These are phyloP conservation scores for Anniella stebbinsi DNA, from an alignment of 2,797 vertebrate genomes.

Conservation along the genomic window DNA sequence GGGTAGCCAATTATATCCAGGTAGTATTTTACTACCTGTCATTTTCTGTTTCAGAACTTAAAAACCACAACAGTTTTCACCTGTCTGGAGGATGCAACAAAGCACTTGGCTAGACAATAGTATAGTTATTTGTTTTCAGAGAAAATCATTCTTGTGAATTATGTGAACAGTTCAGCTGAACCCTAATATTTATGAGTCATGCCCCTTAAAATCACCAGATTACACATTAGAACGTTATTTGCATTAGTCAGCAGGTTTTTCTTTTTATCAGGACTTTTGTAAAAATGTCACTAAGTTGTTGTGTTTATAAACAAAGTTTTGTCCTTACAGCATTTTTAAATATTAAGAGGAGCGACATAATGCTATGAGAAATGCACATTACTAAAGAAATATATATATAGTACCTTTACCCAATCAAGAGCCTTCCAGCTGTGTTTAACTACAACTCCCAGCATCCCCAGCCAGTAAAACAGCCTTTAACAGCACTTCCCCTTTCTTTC, in stretches of 20 bases:
- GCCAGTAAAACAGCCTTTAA: neutral
- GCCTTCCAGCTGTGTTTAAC: no score
- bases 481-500: neutral
- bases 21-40: constrained; percentile 6
- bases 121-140: neutral
- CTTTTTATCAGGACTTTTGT: neutral
- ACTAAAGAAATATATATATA: neutral
- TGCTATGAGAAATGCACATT: neutral
- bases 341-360: neutral
- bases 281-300: neutral
- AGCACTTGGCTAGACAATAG: neutral
- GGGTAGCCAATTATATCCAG: neutral
- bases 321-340: neutral
- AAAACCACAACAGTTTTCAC: neutral
- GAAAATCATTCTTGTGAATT: constrained; percentile 12
- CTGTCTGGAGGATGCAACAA: constrained; percentile 2
- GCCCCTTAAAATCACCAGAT: neutral
- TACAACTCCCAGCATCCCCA: no score
- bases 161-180: neutral
- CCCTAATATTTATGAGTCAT: neutral
- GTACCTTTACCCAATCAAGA: no score
- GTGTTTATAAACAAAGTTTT: neutral
- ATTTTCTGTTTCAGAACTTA: constrained; percentile 16
- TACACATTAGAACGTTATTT: neutral
- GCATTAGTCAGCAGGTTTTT: neutral